Evolutionary conservation across 2,113 vertebrate genomes (phyloP), one percentile per base, ranked within the genome.

Genomic region (Mirounga angustirostris): DNA sequence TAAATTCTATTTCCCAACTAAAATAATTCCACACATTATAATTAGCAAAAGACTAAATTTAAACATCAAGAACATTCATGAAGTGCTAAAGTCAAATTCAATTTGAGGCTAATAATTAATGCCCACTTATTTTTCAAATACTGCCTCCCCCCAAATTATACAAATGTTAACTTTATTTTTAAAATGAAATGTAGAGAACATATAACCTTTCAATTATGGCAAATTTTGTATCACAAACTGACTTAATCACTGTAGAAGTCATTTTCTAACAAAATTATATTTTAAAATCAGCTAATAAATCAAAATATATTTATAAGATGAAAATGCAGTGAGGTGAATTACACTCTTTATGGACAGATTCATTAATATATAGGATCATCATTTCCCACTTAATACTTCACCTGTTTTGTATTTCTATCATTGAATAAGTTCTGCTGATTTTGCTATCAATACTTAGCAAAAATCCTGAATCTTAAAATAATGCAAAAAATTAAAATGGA

Each of bases 31-130:
- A 78, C 65, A 92, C 43, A 59, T 59, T 89, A 24, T 74, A 97
- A 76, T 96, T 89, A 95, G 79, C 76, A 92, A 96, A 24, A 97
- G 36, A 79, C 28, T 95, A 93, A 93, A 94, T 74, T 91, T 91
- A 96, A 84, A n/a, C 61, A 67, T 43, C n/a, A 73, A 96, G 36
- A 94, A 93, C 36, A 96, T 26, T 67, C 56, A 93, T 2, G 1
- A 71, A 61, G 33, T 63, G 65, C 83, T 88, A 46, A 92, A 79
- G 14, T 95, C 83, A 79, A 83, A 80, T 67, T 56, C 69, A 92
- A 50, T 43, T 74, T 90, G 28, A 87, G 59, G 19, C 36, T 94
- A 82, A 40, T 93, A 91, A 94, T 52, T 92, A 69, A 86, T 59
- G 61, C 21, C 58, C n/a, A 91, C 26, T 94, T 87, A 83, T 82